Evolutionary conservation across 2,113 vertebrate species (phyloP), one percentile per base, ranked within the genome.

Genomic region (Tylochromis polylepis): DNA sequence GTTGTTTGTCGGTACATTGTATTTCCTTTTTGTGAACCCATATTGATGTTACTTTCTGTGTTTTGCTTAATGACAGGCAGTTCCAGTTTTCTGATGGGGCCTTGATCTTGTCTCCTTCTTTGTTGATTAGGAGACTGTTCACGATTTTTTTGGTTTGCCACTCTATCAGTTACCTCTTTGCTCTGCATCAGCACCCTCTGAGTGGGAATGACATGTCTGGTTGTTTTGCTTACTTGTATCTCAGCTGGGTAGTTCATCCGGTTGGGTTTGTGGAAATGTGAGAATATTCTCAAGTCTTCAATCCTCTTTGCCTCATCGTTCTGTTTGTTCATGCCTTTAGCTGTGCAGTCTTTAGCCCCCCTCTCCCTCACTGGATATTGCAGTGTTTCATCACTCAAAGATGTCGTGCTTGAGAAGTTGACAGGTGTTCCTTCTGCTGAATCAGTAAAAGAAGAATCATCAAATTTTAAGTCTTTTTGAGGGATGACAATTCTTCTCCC

Each of bases 401-500:
- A 98, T 72, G 98, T 97, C 0, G 98, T 96, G 6, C 97, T 98
- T 75, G 98, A 99, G 95, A 98, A 98, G 92, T 98, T 98, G 34
- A 96, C 97, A 0, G 97, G 97, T 0, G 98, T 99, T n/a, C 97
- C 98, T 7, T 99, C 98, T 0, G 97, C 96, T 0, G 98, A 99
- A 89, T 99, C 98, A 0, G 97, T 98, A 91, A 97, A 96, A 5
- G 98, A 98, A 6, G 98, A 98, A 2, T 99, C 97, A 0, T 98
- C 98, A 31, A 90, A 94, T 85, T 96, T 92, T 0, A 96, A 91
- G 53, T 98, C 97, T 3, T 96, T 97, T 82, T 95, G 95, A 46
- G 94, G 94, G 62, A 96, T 93, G 8, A 94, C 95, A 20, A 96
- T 93, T 85, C 96, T 96, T 82, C 93, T 96, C 56, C 96, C 94